phyloP scores from a whole-genome alignment of 2,797 vertebrate genomes.

The Cygnus olor region DNA sequence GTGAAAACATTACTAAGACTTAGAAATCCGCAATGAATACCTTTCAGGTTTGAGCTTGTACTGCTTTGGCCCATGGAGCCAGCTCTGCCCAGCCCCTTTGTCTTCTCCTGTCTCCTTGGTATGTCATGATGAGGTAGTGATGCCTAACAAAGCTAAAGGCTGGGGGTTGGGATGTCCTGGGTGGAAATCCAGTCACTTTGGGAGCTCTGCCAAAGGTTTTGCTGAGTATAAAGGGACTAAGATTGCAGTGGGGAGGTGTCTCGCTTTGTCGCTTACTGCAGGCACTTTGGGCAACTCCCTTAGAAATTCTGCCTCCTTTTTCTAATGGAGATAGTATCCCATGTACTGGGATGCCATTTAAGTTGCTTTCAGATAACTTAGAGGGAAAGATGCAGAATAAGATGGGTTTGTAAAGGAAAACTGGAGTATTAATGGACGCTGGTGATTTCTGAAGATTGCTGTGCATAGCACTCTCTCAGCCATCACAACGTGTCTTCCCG shows the following conservation, averaged over 20 bases:
- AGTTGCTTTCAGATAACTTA: not conserved
- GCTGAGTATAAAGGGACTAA: not conserved
- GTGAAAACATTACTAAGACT: not conserved
- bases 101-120: not conserved
- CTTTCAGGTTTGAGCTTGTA: conserved; percentile 20
- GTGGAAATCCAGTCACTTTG: not conserved
- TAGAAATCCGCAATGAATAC: not conserved
- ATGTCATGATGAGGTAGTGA: not conserved
- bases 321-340: not conserved
- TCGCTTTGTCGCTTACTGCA: not conserved
- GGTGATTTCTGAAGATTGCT: not conserved
- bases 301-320: not conserved
- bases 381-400: not conserved
- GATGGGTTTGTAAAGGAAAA: not conserved
- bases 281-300: not conserved
- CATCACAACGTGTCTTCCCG: not conserved
- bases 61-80: not conserved
- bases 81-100: not conserved
- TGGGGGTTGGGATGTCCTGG: not conserved
- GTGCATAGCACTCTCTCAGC: not conserved
- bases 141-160: not conserved
- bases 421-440: not conserved
- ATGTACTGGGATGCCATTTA: not conserved
- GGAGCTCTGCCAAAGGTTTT: not conserved
- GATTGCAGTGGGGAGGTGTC: not conserved